Base-by-base conservation (phyloP, 2,113 vertebrate species). In the Aspiorhynchus laticeps region DNA sequence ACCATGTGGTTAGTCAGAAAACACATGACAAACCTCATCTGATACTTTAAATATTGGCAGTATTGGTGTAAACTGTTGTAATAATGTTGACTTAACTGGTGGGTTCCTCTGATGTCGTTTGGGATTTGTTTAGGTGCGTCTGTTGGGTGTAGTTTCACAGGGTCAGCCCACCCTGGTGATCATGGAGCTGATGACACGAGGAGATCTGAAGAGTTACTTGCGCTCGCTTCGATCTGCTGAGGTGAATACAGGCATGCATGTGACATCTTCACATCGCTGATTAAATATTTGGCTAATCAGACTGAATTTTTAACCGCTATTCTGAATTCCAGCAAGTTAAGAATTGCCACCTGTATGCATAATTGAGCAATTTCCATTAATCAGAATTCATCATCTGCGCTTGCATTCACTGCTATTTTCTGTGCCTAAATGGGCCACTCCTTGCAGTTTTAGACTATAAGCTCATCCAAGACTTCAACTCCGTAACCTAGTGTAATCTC, bases 181-280 rank as follows among this genome's bases (percentile, higher is more conserved):
- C 93, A 99, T 99, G 98, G 98, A 99, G 89, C 94, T 99, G 90
- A 99, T 99, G 98, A 99, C 98, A 0, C 95, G 96, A 9, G 98
- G 98, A 1, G 98, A 99, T 90, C 95, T 99, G 90, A 99, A 99
- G 93, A 99, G 97, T 90, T 97, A 99, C 80, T 91, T 99, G 82
- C 94, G 98, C 77, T 99, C 98, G 14, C 93, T 99, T 63, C 95
- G 98, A 67, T 96, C 98, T 21, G 97, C 96, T 92, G 94, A 96
- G 74, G 98, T 99, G 95, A 93, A 69, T 2, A 48, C 36, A 56
- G 15, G 19, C 51, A 26, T 2, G 19, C 19, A 24, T 1, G 41
- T 6, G 4, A 56, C 77, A 21, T 21, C 48, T 59, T 21, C 46
- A 48, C 3, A 1, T 48, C 46, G 3, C 2, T 46, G 43, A 46